These are phyloP conservation scores for Leptopilina myrica DNA, from an alignment of 2,888 invertebrate species.

Conservation along the genomic window DNA sequence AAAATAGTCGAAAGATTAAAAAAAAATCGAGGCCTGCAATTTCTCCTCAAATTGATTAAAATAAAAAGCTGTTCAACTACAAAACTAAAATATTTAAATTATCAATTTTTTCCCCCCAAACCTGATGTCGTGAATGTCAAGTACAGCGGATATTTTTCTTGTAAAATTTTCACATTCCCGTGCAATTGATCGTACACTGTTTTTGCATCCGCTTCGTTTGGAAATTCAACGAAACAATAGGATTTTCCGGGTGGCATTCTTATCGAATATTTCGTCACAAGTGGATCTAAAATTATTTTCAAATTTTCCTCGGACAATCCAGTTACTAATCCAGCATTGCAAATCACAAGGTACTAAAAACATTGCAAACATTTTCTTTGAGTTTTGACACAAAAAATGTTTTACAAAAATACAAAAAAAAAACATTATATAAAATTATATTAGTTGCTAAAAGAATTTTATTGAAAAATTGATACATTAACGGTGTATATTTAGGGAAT, in stretches of 20 bases:
- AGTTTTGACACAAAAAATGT: too few species aligned
- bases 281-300: constrained; percentile 77
- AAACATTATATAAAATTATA: too few species aligned
- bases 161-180: constrained; percentile 80
- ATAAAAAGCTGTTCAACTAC: not conserved
- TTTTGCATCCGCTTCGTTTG: constrained; percentile 77
- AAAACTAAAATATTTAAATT: constrained; percentile 23
- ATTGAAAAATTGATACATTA: too few species aligned
- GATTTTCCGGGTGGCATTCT: constrained; percentile 88
- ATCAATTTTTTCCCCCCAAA: constrained; percentile 48
- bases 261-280: constrained; percentile 80
- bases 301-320: constrained; percentile 84
- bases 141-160: constrained; percentile 82
- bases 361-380: too few species aligned
- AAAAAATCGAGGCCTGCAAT: too few species aligned
- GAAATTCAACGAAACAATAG: constrained; percentile 86
- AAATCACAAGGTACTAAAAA: constrained; percentile 85
- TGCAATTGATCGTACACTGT: constrained; percentile 80
- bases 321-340: constrained; percentile 91
- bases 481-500: too few species aligned
- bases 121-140: constrained; percentile 82
- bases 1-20: too few species aligned
- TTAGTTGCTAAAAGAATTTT: too few species aligned
- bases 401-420: too few species aligned
- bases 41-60: too few species aligned